These are phyloP conservation scores for Tenualosa ilisha DNA, from an alignment of 2,797 vertebrate species.

Conservation along the genomic window DNA sequence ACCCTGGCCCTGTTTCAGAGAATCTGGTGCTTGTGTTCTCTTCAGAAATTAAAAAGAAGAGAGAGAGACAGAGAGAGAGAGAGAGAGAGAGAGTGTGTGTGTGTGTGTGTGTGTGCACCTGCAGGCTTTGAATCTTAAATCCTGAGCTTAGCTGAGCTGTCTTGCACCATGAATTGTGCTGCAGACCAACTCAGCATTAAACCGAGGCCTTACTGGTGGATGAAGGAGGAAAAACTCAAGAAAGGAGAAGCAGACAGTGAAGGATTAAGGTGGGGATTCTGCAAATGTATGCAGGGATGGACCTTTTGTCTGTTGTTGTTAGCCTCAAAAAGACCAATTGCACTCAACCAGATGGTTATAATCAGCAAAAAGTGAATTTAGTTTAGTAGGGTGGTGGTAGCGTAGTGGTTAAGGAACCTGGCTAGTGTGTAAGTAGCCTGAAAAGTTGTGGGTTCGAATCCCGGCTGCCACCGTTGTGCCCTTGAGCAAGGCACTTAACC, in stretches of 20 bases:
- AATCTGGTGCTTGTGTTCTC: neutral
- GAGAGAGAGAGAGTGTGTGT: neutral
- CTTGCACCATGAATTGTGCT: conserved; percentile 20
- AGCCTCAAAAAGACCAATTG: neutral
- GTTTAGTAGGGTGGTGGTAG: no score
- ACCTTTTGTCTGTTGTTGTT: conserved; percentile 18
- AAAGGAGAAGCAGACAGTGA: neutral
- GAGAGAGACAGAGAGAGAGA: neutral
- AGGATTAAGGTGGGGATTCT: conserved; percentile 13
- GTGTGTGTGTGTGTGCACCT: neutral
- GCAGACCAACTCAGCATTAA: conserved; percentile 27
- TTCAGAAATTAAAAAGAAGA: neutral
- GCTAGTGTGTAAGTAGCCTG: no score
- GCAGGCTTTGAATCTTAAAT: conserved; percentile 18
- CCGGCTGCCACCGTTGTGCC: no score
- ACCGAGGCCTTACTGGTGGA: neutral
- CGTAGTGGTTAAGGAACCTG: no score
- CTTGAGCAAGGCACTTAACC: no score
- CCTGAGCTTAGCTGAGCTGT: conserved; percentile 25
- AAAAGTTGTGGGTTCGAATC: no score
- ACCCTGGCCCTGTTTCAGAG: neutral
- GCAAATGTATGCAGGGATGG: neutral
- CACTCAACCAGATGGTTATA: neutral
- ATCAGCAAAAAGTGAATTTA: neutral
- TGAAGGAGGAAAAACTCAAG: neutral